Base-by-base conservation (phyloP, 1,140 invertebrate genomes). In the Bursaphelenchus mucronatus region DNA sequence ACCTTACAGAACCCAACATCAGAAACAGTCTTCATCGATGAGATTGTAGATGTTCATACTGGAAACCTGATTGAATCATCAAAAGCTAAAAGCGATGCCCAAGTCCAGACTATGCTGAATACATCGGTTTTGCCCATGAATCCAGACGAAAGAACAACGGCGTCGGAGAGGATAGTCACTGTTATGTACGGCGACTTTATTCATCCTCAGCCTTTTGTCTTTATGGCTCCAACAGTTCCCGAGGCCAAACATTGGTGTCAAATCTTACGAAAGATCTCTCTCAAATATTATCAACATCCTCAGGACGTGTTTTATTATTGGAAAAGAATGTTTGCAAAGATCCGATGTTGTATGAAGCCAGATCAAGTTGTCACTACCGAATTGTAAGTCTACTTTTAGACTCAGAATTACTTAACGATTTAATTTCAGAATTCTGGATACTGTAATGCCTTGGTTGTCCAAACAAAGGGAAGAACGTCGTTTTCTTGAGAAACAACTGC, bases 231-330 rank as follows among this genome's bases (percentile, higher is more conserved):
- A 41, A 39, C 72, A 11, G 44, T 40, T 3, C 71, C 74, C 21
- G 63, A 63, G 30, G 64, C 70, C 46, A 63, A 40, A 39, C 41
- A 64, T 11, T 73, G 61, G 53, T 40, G 47, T 47, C 47, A 71
- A n/a, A 72, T 61, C 41, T 39, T 71, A 4, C 73, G 70, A 8
- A 58, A 53, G 41, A 70, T 59, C 41, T 19, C 61, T 15, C 6
- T 63, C 8, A 51, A 50, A 40, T 45, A 63, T 49, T 59, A 75
- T 46, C 56, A 53, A 11, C 63, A 58, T 39, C 40, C 66, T 43
- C 72, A 75, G 40, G 73, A 71, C 51, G 43, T 49, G 3, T 71
- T 71, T 51, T 71, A 73, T 47, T 75, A 75, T 50, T 71, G 70
- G 70, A 40, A 66, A 6, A 46, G 70, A 19, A 52, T 62, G 17